These are phyloP conservation scores for Chlorops oryzae DNA, from an alignment of 1,140 invertebrate species.

Conservation along the genomic window DNA sequence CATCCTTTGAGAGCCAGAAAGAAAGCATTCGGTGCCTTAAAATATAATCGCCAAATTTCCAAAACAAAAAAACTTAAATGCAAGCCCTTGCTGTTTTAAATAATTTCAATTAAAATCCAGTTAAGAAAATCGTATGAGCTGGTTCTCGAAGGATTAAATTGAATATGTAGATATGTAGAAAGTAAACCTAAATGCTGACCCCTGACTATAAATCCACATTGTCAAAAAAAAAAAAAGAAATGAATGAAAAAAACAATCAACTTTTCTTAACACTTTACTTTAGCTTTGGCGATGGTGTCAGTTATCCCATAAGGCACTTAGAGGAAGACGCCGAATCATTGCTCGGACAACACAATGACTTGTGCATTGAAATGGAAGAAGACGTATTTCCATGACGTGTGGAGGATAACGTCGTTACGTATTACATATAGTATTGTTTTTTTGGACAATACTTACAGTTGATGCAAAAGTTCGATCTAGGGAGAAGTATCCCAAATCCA, in stretches of 20 bases:
- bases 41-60: too few relatives aligned
- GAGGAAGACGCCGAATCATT: constrained; percentile 78
- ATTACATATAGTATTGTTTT: constrained; percentile 32
- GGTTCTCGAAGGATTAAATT: too few relatives aligned
- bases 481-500: too few relatives aligned
- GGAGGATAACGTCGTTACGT: constrained; percentile 42
- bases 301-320: constrained; percentile 70
- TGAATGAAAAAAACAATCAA: too few relatives aligned
- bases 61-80: too few relatives aligned
- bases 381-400: constrained; percentile 35
- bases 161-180: neutral
- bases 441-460: neutral
- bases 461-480: neutral
- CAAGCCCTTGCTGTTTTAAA: too few relatives aligned
- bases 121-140: too few relatives aligned
- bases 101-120: too few relatives aligned
- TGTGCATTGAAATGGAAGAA: constrained; percentile 51
- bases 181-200: neutral
- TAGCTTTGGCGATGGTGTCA: constrained; percentile 81
- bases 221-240: neutral
- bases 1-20: too few relatives aligned
- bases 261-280: constrained; percentile 32
- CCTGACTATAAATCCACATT: neutral
- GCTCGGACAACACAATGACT: constrained; percentile 53
- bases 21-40: too few relatives aligned